Evolutionary conservation across 2,888 invertebrate genomes (phyloP).

Genomic region (Campoletis raptor): DNA sequence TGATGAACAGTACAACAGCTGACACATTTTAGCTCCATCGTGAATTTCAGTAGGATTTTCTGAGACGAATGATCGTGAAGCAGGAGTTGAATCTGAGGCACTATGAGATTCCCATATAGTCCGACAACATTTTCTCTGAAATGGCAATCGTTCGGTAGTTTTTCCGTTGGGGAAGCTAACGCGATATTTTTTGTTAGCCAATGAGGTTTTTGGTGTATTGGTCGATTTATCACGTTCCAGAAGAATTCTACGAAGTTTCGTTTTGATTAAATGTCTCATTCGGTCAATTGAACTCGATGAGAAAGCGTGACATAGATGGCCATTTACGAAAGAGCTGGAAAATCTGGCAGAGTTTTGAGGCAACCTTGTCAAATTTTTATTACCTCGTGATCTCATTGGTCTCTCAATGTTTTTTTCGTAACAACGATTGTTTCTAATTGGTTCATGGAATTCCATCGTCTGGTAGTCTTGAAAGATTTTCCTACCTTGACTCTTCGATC

Average conservation of each 20-base stretch:
- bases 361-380: conserved; percentile 1
- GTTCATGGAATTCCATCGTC: conserved; percentile 6
- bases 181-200: conserved; percentile 68
- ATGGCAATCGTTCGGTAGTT: conserved; percentile 43
- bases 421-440: conserved; percentile 10
- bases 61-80: conserved; percentile 32
- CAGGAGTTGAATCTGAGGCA: conserved; percentile 41
- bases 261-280: conserved; percentile 74
- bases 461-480: conserved; percentile 5
- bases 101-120: conserved; percentile 63
- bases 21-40: conserved; percentile 15
- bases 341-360: conserved; percentile 32
- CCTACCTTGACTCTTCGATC: conserved; percentile 22
- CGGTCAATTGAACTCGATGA: conserved; percentile 70
- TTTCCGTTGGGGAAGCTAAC: conserved; percentile 70
- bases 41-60: background rate
- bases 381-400: background rate
- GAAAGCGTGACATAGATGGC: conserved; percentile 65
- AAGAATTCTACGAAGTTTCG: conserved; percentile 72
- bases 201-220: conserved; percentile 70
- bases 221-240: conserved; percentile 71
- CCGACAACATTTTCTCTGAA: conserved; percentile 36
- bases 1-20: conserved; percentile 23
- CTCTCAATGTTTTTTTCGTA: background rate
- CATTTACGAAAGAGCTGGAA: conserved; percentile 21